A percentile compares a stretch with the other conserved stretches of the same genome.
phyloP scores from a whole-genome alignment of 2,113 vertebrate genomes.

The Podarcis cretensis region DNA sequence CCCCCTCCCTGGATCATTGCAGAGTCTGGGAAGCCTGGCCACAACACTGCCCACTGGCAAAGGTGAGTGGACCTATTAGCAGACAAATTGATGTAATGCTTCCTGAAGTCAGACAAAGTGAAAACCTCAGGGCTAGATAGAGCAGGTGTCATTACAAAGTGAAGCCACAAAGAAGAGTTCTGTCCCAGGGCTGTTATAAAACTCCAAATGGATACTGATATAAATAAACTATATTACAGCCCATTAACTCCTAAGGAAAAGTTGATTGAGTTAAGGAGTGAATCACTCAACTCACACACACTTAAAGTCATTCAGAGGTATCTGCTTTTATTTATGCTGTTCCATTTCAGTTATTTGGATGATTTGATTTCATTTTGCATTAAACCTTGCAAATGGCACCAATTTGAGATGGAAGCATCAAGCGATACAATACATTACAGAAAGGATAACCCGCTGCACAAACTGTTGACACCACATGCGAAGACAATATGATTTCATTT shows the following conservation, averaged over 20 bases:
- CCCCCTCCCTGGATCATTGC: too few relatives aligned
- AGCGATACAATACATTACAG: conserved; percentile 16
- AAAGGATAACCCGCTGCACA: conserved; percentile 26
- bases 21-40: too few relatives aligned
- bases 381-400: conserved; percentile 36
- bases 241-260: conserved; percentile 48
- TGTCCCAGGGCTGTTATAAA: conserved; percentile 29
- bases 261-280: conserved; percentile 29
- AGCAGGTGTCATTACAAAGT: background rate
- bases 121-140: background rate
- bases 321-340: conserved; percentile 32
- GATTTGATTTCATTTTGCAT: conserved; percentile 49
- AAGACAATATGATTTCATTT: conserved; percentile 40
- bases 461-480: background rate
- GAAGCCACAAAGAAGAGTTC: background rate
- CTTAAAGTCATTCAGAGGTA: conserved; percentile 50
- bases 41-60: too few relatives aligned
- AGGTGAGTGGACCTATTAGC: background rate
- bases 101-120: background rate
- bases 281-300: conserved; percentile 25
- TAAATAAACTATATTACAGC: conserved; percentile 25
- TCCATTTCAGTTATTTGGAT: conserved; percentile 43
- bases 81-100: background rate
- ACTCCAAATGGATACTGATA: conserved; percentile 1
- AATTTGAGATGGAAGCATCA: conserved; percentile 23